phyloP scores from a whole-genome alignment of 1,140 invertebrate species.

The Zaprionus davidi region DNA sequence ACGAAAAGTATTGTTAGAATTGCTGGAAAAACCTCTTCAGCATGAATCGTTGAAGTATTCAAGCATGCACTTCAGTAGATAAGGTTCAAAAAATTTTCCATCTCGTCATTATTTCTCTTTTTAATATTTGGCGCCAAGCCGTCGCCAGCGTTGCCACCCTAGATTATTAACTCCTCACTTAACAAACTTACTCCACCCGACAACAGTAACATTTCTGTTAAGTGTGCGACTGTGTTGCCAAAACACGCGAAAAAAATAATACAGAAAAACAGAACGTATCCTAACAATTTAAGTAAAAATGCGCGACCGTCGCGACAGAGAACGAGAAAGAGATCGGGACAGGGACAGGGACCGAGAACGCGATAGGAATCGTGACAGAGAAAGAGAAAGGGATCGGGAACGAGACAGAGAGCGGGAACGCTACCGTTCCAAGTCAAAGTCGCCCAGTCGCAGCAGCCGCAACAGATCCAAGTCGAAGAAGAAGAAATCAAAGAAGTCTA shows the following conservation, averaged over 20 bases:
- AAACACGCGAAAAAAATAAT: background rate
- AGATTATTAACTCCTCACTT: background rate
- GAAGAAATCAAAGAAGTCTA: constrained; percentile 78
- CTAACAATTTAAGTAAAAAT: constrained; percentile 20
- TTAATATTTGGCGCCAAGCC: background rate
- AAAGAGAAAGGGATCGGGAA: constrained; percentile 38
- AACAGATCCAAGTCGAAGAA: constrained; percentile 71
- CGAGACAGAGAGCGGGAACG: constrained; percentile 38
- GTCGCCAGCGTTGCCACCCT: background rate
- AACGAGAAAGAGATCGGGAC: constrained; percentile 37
- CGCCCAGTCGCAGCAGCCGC: constrained; percentile 46
- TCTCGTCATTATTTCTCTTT: background rate
- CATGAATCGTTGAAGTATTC: constrained; percentile 1
- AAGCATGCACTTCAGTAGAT: constrained; percentile 15
- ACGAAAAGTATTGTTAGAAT: constrained; percentile 12
- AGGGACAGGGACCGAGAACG: constrained; percentile 56
- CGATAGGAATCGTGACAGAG: constrained; percentile 52
- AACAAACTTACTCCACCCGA: background rate
- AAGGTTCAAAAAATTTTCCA: background rate
- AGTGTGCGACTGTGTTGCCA: background rate
- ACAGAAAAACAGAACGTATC: background rate
- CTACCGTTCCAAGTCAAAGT: constrained; percentile 68
- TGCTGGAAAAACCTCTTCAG: constrained; percentile 17
- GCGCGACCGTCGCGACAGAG: constrained; percentile 36
- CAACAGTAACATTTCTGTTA: constrained; percentile 5